These are phyloP conservation scores for Melanotaenia duboulayi DNA, from an alignment of 2,113 vertebrate species.

Conservation along the genomic window DNA sequence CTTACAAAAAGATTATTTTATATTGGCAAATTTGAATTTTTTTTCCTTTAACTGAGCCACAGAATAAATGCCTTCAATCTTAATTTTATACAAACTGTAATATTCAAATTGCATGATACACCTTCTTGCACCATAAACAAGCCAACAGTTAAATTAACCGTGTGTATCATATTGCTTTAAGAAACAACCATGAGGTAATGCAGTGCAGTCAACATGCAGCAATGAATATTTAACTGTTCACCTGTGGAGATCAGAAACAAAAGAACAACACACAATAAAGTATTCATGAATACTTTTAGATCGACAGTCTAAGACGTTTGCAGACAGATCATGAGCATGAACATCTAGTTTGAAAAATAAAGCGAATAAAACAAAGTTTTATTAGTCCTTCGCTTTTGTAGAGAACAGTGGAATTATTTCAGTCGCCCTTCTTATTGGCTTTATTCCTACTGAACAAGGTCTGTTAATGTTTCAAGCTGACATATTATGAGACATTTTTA, in stretches of 20 bases:
- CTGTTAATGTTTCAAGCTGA: conserved; percentile 35
- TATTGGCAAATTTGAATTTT: neutral
- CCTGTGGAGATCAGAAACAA: conserved; percentile 48
- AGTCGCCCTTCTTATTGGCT: conserved; percentile 30
- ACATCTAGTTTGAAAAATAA: conserved; percentile 17
- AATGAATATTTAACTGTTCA: conserved; percentile 61
- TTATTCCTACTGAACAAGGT: conserved; percentile 26
- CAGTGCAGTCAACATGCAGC: conserved; percentile 7
- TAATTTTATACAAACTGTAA: neutral
- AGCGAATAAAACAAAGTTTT: conserved; percentile 15
- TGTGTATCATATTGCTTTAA: conserved; percentile 7
- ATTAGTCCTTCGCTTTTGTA: conserved; percentile 21
- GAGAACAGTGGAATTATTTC: conserved; percentile 37
- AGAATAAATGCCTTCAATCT: neutral
- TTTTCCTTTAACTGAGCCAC: neutral
- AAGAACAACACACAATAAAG: conserved; percentile 53
- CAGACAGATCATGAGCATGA: conserved; percentile 1
- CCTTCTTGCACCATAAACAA: neutral
- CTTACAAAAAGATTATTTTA: conserved; percentile 1
- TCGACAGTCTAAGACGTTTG: conserved; percentile 18
- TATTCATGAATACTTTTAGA: conserved; percentile 57
- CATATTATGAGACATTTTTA: conserved; percentile 53
- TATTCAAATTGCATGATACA: neutral
- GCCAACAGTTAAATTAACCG: neutral
- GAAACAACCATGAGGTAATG: conserved; percentile 4